Conservation (phyloP, 2,113 vertebrate species). For the Telmatochromis brichardi region DNA sequence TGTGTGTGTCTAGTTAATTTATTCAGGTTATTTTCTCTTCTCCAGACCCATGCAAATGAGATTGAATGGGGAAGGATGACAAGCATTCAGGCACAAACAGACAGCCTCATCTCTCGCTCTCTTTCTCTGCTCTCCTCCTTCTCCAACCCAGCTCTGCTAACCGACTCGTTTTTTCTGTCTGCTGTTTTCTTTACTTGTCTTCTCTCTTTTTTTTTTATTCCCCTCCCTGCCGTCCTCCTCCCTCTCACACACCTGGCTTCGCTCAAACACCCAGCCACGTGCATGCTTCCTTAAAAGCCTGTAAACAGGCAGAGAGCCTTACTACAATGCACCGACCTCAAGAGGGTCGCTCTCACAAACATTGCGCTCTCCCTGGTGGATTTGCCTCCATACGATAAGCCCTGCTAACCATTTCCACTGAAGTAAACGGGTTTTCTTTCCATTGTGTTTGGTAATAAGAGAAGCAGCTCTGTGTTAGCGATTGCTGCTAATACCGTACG, state of each 20-base stretch:
- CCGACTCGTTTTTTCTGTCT: background rate
- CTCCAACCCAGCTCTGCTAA: background rate
- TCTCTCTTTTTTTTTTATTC: background rate
- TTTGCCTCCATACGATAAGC: constrained; percentile 50
- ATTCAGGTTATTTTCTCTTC: constrained; percentile 71
- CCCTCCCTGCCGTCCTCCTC: background rate
- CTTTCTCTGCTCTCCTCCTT: background rate
- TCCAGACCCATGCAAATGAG: constrained; percentile 73
- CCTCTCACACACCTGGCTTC: constrained; percentile 34
- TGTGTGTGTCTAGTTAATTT: constrained; percentile 59
- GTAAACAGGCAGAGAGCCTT: background rate
- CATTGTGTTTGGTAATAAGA: constrained; percentile 50
- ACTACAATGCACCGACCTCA: constrained; percentile 18
- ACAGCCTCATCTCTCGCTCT: constrained; percentile 46
- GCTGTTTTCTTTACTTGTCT: background rate
- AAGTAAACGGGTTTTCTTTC: constrained; percentile 13
- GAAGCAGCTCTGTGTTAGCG: background rate
- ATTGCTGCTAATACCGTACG: constrained; percentile 25
- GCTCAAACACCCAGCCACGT: background rate
- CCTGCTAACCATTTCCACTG: background rate
- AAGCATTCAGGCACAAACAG: constrained; percentile 58
- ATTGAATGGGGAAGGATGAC: constrained; percentile 62
- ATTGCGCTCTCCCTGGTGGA: background rate
- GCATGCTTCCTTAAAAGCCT: constrained; percentile 15
- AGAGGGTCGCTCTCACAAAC: constrained; percentile 33